These are phyloP conservation scores for Nicator chloris DNA, from an alignment of 2,113 vertebrate species.

Conservation along the genomic window DNA sequence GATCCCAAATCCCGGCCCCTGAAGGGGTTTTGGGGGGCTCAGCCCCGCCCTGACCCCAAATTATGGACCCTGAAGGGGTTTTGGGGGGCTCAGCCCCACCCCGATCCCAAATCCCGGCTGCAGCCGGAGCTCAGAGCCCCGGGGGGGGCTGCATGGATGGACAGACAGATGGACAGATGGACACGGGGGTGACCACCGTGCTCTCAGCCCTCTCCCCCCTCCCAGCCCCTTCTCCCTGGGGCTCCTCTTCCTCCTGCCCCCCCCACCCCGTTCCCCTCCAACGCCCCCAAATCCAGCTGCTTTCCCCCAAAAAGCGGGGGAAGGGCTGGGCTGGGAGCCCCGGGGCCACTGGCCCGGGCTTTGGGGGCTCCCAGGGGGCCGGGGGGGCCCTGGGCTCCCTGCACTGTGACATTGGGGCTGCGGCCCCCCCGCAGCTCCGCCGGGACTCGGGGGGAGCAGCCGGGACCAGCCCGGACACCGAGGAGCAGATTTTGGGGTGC, in stretches of 20 bases:
- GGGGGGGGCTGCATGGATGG: background rate
- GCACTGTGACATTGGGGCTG: too few species aligned
- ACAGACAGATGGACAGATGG: background rate
- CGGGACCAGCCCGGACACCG: accelerated
- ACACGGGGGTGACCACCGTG: accelerated
- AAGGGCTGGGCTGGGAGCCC: too few species aligned
- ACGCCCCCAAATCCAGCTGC: background rate
- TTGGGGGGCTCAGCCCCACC: background rate
- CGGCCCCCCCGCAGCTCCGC: too few species aligned
- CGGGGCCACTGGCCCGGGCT: background rate
- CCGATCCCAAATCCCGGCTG: accelerated
- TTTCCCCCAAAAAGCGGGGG: background rate
- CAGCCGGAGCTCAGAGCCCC: accelerated
- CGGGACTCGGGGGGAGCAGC: background rate
- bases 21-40: background rate
- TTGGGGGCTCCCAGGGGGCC: background rate
- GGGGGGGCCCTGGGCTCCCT: too few species aligned
- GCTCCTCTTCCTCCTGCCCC: background rate
- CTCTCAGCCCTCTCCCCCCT: too few species aligned
- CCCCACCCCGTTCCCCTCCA: too few species aligned
- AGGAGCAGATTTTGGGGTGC: background rate
- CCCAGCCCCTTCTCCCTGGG: background rate
- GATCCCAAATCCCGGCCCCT: too few species aligned
- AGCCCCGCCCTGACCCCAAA: accelerated
- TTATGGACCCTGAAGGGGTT: too few species aligned